phyloP scores from a whole-genome alignment of 2,797 vertebrate species.

The Tarsius wallacei region DNA sequence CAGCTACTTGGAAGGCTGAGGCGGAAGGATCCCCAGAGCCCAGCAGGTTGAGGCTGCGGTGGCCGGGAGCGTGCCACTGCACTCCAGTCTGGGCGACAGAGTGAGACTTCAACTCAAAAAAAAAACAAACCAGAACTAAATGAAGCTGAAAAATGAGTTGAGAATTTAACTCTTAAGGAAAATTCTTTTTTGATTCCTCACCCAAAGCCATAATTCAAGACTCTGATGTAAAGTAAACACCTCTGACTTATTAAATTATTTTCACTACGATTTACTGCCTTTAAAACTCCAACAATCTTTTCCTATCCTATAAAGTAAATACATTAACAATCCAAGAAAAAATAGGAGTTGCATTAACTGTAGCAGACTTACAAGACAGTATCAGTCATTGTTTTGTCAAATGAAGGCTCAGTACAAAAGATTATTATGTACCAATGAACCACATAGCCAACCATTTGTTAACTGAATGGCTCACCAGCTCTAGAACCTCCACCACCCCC shows the following conservation, averaged over 20 bases:
- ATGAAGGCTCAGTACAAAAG: background rate
- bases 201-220: background rate
- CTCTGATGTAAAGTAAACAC: slow-evolving; percentile 31
- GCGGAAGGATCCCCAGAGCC: too few relatives aligned
- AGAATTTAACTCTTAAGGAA: background rate
- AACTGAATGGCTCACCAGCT: background rate
- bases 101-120: too few relatives aligned
- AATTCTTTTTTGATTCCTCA: slow-evolving; percentile 41
- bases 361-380: background rate
- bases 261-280: slow-evolving; percentile 16
- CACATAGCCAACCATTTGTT: background rate
- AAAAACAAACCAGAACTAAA: background rate
- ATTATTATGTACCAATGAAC: background rate
- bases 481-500: too few relatives aligned
- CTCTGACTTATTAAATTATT: background rate
- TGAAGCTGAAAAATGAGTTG: background rate
- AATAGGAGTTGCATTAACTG: background rate
- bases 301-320: slow-evolving; percentile 52
- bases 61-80: too few relatives aligned
- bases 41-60: too few relatives aligned
- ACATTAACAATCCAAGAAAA: slow-evolving; percentile 25
- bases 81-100: too few relatives aligned
- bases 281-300: slow-evolving; percentile 39
- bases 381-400: background rate
- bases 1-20: too few relatives aligned